phyloP scores from a whole-genome alignment of 2,888 invertebrate genomes.

The Choristoneura rosaceana region DNA sequence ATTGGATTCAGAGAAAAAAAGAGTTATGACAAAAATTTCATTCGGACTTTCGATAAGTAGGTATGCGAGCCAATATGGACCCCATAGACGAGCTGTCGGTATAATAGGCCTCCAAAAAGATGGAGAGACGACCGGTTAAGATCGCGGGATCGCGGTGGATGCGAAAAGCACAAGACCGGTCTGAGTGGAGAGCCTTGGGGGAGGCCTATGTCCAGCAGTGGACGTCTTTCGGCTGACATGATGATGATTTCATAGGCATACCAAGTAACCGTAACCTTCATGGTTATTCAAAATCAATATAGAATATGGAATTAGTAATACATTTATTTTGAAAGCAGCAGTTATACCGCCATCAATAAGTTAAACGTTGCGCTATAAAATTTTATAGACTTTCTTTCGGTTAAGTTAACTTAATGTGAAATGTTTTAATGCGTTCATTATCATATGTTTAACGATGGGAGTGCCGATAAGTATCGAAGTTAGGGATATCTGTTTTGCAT shows the following conservation, averaged over 20 bases:
- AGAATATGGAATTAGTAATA: constrained; percentile 22
- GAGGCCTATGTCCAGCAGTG: too few relatives aligned
- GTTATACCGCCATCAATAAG: constrained; percentile 22
- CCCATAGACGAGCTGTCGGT: too few relatives aligned
- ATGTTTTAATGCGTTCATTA: constrained; percentile 26
- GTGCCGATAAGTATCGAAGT: constrained; percentile 25
- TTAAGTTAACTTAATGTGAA: constrained; percentile 34
- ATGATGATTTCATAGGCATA: background rate
- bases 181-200: too few relatives aligned
- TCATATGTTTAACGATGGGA: constrained; percentile 12
- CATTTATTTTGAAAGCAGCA: constrained; percentile 26
- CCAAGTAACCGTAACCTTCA: background rate
- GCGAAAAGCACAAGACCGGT: too few relatives aligned
- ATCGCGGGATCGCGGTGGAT: too few relatives aligned
- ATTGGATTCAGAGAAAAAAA: too few relatives aligned
- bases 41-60: too few relatives aligned
- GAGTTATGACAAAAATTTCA: too few relatives aligned
- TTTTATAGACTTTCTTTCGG: constrained; percentile 40
- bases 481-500: constrained; percentile 32
- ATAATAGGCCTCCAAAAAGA: too few relatives aligned
- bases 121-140: too few relatives aligned
- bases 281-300: constrained; percentile 18
- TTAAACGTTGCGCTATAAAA: constrained; percentile 30
- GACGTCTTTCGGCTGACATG: too few relatives aligned
- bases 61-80: too few relatives aligned